Base-by-base conservation (phyloP, 2,113 vertebrate genomes). In the Entelurus aequoreus region DNA sequence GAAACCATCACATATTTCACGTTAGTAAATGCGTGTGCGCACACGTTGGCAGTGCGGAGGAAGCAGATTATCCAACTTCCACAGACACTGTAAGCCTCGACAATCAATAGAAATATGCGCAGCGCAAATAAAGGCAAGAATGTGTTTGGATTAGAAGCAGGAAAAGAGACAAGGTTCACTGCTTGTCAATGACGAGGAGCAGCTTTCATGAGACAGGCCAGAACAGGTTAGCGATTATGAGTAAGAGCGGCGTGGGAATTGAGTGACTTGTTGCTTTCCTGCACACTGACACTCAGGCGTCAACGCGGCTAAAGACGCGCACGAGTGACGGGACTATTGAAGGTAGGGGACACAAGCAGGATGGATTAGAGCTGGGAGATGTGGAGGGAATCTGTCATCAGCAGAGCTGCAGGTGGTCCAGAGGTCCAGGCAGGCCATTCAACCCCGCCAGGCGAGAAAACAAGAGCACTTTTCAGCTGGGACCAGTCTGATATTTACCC, bases 191-290 rank as follows among this genome's bases (percentile, higher is more conserved):
- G 81, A 82, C 75, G 65, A 70, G 77, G 81, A 82, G 79, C 75
- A 78, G 66, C 79, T 81, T 86, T 86, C 77, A 83, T 48, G 63
- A 84, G 72, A 75, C 87, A 76, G 77, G 87, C 78, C 80, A 51
- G 75, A 77, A 84, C 87, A 88, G 83, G 85, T 84, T 71, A 58
- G 66, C 81, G 81, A 88, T 87, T 78, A 78, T 84, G 85, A 87
- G 86, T 84, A 85, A 57, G 82, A 77, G 74, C 19, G 72, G 63
- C 70, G 79, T 87, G 87, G 84, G 83, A 86, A 86, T 68, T 57
- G 50, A 60, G 71, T 73, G 72, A 69, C 74, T 72, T 72, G 76
- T 68, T 65, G 57, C 70, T 75, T 76, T 35, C 9, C 69, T 56
- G 4, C 11, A 57, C 74, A 80, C 71, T 70, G 80, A 84, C 84